These are phyloP conservation scores for Odontomyia ornata DNA, from an alignment of 2,888 invertebrate genomes.

Conservation along the genomic window DNA sequence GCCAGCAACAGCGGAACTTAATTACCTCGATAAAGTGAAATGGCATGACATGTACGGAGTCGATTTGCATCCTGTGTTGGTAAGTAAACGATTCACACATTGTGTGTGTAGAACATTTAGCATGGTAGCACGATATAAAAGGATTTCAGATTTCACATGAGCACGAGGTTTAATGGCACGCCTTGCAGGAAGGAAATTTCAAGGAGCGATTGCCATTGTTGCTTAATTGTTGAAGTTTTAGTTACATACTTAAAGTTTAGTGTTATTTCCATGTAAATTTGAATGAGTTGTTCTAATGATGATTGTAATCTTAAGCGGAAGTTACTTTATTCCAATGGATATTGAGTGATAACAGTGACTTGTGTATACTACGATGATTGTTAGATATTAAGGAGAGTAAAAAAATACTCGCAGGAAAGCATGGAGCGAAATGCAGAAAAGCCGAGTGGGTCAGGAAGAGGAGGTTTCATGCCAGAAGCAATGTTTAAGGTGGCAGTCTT, in stretches of 20 bases:
- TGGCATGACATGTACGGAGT: constrained; percentile 99
- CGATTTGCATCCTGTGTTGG: constrained; percentile 95
- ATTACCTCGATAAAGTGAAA: constrained; percentile 96
- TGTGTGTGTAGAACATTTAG: not conserved
- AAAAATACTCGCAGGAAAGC: too few relatives aligned
- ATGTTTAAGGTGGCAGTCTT: too few relatives aligned
- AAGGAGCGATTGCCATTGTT: constrained; percentile 14
- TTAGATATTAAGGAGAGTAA: too few relatives aligned
- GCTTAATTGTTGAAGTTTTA: not conserved
- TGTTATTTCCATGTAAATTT: not conserved
- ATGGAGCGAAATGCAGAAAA: too few relatives aligned
- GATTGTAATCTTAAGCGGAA: constrained; percentile 6
- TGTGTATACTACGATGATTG: too few relatives aligned
- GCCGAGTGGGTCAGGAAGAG: too few relatives aligned
- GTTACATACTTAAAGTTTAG: not conserved
- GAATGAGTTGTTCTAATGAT: not conserved
- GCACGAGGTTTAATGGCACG: too few relatives aligned
- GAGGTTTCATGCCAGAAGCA: too few relatives aligned
- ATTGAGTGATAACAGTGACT: too few relatives aligned
- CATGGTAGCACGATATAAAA: not conserved
- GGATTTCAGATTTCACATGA: not conserved
- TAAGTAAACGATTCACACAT: constrained; percentile 65
- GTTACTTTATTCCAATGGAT: not conserved
- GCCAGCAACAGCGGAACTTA: constrained; percentile 91
- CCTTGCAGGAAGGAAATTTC: too few relatives aligned